Conservation (phyloP, 2,797 vertebrate species). For the Aldrovandia affinis region DNA sequence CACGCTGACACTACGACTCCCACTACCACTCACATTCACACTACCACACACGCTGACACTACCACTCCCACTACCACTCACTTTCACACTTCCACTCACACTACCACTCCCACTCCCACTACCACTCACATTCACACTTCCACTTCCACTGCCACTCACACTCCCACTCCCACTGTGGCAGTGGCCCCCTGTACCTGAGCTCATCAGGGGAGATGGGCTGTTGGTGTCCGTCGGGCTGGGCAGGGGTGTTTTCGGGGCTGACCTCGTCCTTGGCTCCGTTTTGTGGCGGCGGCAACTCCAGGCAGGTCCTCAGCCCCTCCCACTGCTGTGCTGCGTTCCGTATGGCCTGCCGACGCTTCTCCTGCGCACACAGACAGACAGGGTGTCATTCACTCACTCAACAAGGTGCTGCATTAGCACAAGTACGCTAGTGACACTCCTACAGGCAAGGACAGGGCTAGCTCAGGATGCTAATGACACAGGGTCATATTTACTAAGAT, state of each 20-base stretch:
- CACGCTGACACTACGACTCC: neutral
- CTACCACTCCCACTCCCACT: neutral
- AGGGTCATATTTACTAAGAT: too few relatives aligned
- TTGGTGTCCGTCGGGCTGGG: constrained; percentile 77
- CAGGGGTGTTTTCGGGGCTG: constrained; percentile 79
- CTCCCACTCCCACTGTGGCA: neutral
- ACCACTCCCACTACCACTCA: neutral
- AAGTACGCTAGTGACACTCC: neutral
- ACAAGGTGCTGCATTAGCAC: neutral
- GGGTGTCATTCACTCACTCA: neutral
- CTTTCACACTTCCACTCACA: neutral
- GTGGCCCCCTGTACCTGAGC: constrained; percentile 79
- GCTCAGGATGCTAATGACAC: too few relatives aligned
- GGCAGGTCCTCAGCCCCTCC: constrained; percentile 76
- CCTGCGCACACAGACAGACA: constrained; percentile 67
- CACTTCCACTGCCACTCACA: neutral
- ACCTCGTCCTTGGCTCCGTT: constrained; percentile 78
- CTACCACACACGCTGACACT: neutral
- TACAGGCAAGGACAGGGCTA: too few relatives aligned
- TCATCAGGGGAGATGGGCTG: constrained; percentile 84
- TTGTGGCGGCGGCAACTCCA: constrained; percentile 75
- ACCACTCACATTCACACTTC: too few relatives aligned
- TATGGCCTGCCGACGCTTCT: constrained; percentile 91
- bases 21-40: neutral
- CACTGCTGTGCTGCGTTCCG: constrained; percentile 89